phyloP scores from a whole-genome alignment of 2,888 invertebrate species.

The Isotomurus palustris region DNA sequence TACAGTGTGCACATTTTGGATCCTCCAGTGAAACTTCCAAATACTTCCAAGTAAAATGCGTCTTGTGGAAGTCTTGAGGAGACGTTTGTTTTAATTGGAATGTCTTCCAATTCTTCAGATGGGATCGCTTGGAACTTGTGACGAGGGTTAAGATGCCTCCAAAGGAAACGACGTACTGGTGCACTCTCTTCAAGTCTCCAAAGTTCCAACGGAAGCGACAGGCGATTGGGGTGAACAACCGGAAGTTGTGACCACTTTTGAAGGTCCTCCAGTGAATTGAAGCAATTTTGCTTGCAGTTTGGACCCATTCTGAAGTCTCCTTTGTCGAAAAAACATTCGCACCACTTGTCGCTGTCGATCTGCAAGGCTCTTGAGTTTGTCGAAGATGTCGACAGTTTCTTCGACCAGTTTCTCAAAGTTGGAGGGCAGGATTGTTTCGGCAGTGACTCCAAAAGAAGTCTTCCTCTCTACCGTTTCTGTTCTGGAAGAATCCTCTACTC shows the following conservation, averaged over 20 bases:
- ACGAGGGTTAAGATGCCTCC: neutral
- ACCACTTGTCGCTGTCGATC: no score
- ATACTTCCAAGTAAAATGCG: no score
- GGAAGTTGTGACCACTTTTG: neutral
- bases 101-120: neutral
- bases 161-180: conserved; percentile 15
- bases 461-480: no score
- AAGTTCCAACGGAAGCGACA: conserved; percentile 7
- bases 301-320: neutral
- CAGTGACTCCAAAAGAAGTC: no score
- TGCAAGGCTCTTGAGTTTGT: no score
- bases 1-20: neutral
- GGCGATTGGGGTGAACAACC: conserved; percentile 10
- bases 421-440: no score
- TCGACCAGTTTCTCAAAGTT: no score
- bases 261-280: neutral
- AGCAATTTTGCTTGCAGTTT: neutral
- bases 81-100: neutral
- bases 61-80: no score
- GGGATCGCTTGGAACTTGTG: neutral
- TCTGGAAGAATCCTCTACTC: neutral
- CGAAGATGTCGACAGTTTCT: no score
- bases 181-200: conserved; percentile 2
- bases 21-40: neutral
- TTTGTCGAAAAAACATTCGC: no score